Percentiles rank a stretch among this genome's conserved stretches.
phyloP scores from a whole-genome alignment of 2,113 vertebrate species.

The Pygoscelis antarcticus region DNA sequence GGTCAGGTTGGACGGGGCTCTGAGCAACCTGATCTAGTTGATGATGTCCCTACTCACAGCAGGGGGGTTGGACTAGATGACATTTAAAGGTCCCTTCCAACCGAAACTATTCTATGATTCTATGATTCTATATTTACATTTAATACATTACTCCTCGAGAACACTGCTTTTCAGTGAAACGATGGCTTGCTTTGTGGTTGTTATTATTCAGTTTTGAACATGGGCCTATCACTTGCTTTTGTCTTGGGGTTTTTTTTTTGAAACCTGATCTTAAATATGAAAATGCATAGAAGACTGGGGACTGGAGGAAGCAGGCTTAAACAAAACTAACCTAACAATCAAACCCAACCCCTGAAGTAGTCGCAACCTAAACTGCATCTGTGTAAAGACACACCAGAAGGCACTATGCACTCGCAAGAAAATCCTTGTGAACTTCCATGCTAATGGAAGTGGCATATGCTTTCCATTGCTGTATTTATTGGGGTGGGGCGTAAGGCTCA shows the following conservation, averaged over 20 bases:
- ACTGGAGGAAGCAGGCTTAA: neutral
- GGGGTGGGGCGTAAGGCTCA: neutral
- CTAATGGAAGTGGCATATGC: neutral
- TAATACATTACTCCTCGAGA: neutral
- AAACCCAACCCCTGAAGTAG: neutral
- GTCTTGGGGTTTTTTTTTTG: neutral
- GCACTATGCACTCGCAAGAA: neutral
- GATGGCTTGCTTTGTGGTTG: constrained; percentile 37
- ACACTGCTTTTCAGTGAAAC: constrained; percentile 43
- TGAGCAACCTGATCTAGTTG: no score
- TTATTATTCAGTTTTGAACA: neutral
- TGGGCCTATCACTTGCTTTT: neutral
- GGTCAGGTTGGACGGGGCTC: no score
- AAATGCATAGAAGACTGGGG: neutral
- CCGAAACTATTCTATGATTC: no score
- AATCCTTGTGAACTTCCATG: neutral
- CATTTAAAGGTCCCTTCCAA: no score
- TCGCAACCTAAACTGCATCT: neutral
- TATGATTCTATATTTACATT: neutral
- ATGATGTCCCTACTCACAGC: no score
- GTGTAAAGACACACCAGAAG: neutral
- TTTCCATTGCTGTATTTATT: neutral
- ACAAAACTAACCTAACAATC: neutral
- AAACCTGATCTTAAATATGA: neutral
- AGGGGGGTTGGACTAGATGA: no score